Evolutionary conservation across 2,113 vertebrate species (phyloP), one percentile per base, ranked within the genome.

Genomic region (Microcebus murinus): DNA sequence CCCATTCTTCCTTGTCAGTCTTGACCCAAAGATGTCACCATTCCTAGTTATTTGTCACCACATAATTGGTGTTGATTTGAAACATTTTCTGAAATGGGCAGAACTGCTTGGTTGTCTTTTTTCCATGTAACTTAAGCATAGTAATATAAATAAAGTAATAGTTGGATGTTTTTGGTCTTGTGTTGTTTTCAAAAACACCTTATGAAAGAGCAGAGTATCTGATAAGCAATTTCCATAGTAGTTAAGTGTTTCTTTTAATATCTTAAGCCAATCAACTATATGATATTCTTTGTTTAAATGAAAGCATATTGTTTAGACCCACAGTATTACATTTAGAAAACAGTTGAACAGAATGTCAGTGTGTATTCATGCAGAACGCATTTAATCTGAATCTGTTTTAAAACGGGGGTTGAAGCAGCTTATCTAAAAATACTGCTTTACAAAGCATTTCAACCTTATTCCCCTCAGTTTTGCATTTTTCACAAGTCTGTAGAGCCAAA

Each of bases 141-240:
- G 98, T 98, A 98, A 98, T 99, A 98, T 98, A 98, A 98, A 98
- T 98, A 98, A 98, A 98, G 93, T 97, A 96, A 97, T 98, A 98
- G 98, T 97, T 98, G 97, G 97, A 98, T 98, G 97, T 98, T 98
- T 97, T 97, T 97, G 98, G 98, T 98, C 98, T 97, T 98, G 98
- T 97, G 97, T 98, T 98, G 98, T 98, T 98, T 99, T 96, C 97
- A 90, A 93, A 89, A 97, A 97, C 87, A 92, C 77, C 90, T 96
- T 98, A 98, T 96, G 92, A 97, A 98, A 98, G 94, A 97, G 96
- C 34, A 94, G 97, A 97, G 90, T 95, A 96, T 97, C 97, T 97
- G 95, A 86, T 90, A 95, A 97, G 97, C 98, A 97, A 88, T 97
- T 98, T 97, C 97, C 97, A 89, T 96, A 97, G 87, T 97, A 97